Base-by-base conservation (phyloP, 2,113 vertebrate genomes). In the Progne subis region DNA sequence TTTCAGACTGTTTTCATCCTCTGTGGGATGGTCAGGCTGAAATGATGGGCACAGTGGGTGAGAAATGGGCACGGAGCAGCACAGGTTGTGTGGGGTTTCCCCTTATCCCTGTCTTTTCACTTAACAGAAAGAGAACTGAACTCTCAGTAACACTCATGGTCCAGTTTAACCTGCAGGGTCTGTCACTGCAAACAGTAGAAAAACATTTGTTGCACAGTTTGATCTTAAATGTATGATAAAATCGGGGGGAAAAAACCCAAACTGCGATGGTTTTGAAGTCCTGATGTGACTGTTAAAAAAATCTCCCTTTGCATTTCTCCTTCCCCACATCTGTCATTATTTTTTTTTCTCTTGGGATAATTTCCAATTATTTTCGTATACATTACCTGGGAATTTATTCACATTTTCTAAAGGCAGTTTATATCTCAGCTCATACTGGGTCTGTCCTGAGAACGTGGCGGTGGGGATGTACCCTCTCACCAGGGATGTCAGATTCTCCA, bases 381-480 rank as follows among this genome's bases (percentile, higher is more conserved):
- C 21, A 0, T 91, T 96, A 99, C 99, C 99, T 98, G 99, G 96
- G 96, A 99, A 99, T 8, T 96, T 97, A 85, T 98, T 97, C 96
- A 99, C 97, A 20, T 97, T 98, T 97, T 99, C 98, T 46, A 98
- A 95, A 12, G 99, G 99, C 89, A 99, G 97, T 11, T 98, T 98
- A 79, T 99, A 99, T 6, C 98, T 98, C 70, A 99, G 97, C 82
- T 99, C 99, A 4, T 98, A 97, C 16, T 99, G 98, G 20, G 97
- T 98, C 39, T 98, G 98, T 56, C 95, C 97, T 70, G 98, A 98
- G 97, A 99, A 57, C 14, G 94, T 97, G 29, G 98, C 98, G 6
- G 97, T 98, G 67, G 98, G 98, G 80, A 99, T 98, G 56, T 99
- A 97, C 15, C 63, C 95, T 79, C 97, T 97, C 75, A 99, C 97